phyloP scores from a whole-genome alignment of 2,113 vertebrate genomes.

The Microcebus tavaratra region DNA sequence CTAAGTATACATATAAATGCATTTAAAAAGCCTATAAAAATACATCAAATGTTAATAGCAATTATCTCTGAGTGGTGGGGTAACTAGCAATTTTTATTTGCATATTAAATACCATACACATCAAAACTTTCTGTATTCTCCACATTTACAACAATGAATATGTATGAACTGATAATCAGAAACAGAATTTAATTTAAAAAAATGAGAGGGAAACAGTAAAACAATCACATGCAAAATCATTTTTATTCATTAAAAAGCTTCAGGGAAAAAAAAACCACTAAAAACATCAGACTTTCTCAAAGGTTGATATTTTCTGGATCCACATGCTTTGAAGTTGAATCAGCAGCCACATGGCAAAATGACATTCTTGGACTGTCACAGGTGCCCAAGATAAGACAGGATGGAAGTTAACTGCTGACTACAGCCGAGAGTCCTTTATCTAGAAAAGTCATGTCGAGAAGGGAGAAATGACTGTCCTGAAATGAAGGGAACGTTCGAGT shows the following conservation, averaged over 20 bases:
- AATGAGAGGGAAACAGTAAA: not conserved
- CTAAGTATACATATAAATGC: not conserved
- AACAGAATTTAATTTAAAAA: not conserved
- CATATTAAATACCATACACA: not conserved
- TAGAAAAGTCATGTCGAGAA: not conserved
- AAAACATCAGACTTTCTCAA: not conserved
- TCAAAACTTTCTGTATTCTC: not conserved
- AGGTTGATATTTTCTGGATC: not conserved
- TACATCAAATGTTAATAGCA: not conserved
- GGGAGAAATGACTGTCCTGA: not conserved
- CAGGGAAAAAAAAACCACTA: not conserved
- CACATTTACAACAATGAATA: not conserved
- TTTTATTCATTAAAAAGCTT: not conserved
- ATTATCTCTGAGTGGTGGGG: not conserved
- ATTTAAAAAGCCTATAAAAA: not conserved
- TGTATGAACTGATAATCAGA: not conserved
- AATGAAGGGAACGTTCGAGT: not conserved
- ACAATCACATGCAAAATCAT: not conserved
- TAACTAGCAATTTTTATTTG: not conserved
- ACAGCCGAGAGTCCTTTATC: not conserved
- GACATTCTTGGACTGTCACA: not conserved
- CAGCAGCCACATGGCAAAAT: not conserved
- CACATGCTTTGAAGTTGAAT: not conserved
- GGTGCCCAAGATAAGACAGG: not conserved
- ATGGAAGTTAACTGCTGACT: not conserved